Evolutionary conservation across 2,113 vertebrate genomes (phyloP).

Genomic region (Columbina picui): DNA sequence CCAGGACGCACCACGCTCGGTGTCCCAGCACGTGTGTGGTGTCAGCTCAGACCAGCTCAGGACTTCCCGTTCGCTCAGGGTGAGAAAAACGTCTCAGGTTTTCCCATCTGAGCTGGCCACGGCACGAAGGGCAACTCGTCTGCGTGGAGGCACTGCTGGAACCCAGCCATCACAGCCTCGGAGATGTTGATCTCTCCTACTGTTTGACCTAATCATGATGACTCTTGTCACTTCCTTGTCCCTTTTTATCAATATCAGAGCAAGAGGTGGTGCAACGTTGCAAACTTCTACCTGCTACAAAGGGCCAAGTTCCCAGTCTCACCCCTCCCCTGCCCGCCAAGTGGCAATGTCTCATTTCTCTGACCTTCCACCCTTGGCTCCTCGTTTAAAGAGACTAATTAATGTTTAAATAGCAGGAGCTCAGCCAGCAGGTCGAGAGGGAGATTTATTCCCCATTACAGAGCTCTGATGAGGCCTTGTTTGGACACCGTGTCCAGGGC

Average conservation of each 20-base stretch:
- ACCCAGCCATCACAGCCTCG: accelerated
- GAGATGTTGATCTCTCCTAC: neutral
- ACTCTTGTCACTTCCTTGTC: neutral
- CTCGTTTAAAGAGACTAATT: constrained; percentile 24
- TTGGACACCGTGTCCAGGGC: neutral
- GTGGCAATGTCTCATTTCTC: neutral
- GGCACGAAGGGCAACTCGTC: accelerated
- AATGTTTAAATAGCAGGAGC: constrained; percentile 35
- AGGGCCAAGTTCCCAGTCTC: neutral
- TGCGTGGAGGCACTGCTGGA: neutral
- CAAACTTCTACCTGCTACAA: neutral
- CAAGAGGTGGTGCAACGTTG: neutral
- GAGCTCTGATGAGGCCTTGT: neutral
- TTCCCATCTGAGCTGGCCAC: accelerated
- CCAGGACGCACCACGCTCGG: accelerated
- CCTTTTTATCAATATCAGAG: neutral
- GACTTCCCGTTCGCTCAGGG: neutral
- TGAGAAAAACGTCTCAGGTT: neutral
- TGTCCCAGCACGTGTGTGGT: accelerated
- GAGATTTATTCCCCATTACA: neutral
- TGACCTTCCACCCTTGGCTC: constrained; percentile 40
- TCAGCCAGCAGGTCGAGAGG: neutral
- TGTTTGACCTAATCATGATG: neutral
- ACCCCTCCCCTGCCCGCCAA: neutral
- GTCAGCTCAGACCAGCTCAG: neutral